phyloP scores from a whole-genome alignment of 37 sponge, comb jelly and placozoan genomes.

The Hormiphora californensis region DNA sequence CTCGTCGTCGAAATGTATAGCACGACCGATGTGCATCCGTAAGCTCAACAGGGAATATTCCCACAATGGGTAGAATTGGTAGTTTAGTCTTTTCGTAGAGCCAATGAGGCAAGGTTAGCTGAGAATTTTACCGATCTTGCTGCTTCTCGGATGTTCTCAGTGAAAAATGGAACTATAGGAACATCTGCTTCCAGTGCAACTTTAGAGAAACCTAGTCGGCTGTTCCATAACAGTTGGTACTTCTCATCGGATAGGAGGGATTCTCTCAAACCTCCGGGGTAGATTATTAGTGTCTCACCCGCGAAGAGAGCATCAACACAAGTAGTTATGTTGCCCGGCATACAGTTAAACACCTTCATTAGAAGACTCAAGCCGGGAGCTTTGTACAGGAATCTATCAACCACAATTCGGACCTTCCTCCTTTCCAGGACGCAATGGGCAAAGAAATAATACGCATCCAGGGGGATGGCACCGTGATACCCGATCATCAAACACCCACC shows the following conservation, averaged over 20 bases:
- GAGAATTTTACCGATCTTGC: slow-evolving; percentile 19
- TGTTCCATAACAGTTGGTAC: not conserved
- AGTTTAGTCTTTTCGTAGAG: not conserved
- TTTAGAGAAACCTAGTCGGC: not conserved
- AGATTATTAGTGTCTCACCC: not conserved
- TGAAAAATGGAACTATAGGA: slow-evolving; percentile 5
- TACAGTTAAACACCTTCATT: slow-evolving; percentile 2
- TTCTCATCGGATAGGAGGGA: slow-evolving; percentile 36
- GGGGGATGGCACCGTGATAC: not conserved
- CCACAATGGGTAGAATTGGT: slow-evolving; percentile 15
- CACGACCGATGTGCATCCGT: not conserved
- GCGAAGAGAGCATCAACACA: not conserved
- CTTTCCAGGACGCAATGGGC: slow-evolving; percentile 8
- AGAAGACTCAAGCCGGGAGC: slow-evolving; percentile 14
- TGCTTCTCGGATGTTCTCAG: slow-evolving; percentile 28
- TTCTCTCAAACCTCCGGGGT: slow-evolving; percentile 13
- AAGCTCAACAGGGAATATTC: slow-evolving; percentile 14
- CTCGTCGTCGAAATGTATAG: not conserved
- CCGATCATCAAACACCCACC: not conserved
- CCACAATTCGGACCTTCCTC: not conserved
- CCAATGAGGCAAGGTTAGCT: not conserved
- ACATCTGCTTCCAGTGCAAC: slow-evolving; percentile 41
- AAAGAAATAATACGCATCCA: slow-evolving; percentile 9
- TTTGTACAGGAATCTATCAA: slow-evolving; percentile 7
- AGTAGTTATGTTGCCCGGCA: not conserved